Base-by-base conservation (phyloP, 1,140 invertebrate species). In the Drosophila pallidifrons region DNA sequence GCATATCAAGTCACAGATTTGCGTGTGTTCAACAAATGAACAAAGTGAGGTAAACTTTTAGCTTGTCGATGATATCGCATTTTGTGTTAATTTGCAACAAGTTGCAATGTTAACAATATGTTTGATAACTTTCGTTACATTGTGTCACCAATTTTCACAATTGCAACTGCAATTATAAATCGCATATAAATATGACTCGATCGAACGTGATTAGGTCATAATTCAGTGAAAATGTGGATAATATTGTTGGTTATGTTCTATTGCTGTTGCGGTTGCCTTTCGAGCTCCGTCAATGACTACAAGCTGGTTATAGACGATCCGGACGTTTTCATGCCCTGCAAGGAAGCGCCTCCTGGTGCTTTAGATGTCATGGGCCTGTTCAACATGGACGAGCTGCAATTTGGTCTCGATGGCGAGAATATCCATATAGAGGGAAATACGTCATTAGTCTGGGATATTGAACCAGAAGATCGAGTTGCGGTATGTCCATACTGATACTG, bases 381-480 rank as follows among this genome's bases (percentile, higher is more conserved):
- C 1, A 60, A 78, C 2, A 0, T 55, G 0, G 46, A 66, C 2
- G 13, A 75, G 2, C 0, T 86, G 15, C 10, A 8, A 2, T 2
- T 75, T 1, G 1, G 15, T n/a, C 45, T 71, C 15, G 52, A 81
- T 0, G 30, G 58, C 0, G 61, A 78, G 1, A 68, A 6, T 1
- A 65, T 85, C 20, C 69, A 71, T 16, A 0, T 85, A 0, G 16
- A 47, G 0, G 81, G 79, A 1, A 75, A 75, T 51, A 0, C 32
- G 0, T 81, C 65, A 6, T 16, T 55, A 5, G 61, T 0, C 2
- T 85, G 81, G 81, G 63, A 81, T 30, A 11, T 83, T 30, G 8
- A 85, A n/a, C 65, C 81, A 5, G 13, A 3, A 8, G 81, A 83
- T 74, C 81, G 81, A 7, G 57, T 83, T 52, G 1, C 51, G 55